phyloP scores from a whole-genome alignment of 2,888 invertebrate genomes.

The Margaritifera margaritifera region DNA sequence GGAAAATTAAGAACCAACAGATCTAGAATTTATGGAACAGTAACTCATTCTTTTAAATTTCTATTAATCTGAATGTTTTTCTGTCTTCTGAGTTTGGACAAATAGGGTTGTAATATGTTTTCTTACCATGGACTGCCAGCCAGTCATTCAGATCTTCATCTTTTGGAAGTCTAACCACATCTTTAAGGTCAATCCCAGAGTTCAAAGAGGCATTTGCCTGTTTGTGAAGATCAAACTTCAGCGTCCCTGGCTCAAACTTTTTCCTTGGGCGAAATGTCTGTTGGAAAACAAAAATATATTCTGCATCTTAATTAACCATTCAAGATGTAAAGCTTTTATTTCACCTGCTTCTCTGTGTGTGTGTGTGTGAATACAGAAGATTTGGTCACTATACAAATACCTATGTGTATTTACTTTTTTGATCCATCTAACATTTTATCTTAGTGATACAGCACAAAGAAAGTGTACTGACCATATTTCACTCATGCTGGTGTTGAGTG shows the following conservation, averaged over 20 bases:
- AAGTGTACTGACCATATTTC: no score
- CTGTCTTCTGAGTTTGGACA: background rate
- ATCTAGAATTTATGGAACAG: background rate
- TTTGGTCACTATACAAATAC: no score
- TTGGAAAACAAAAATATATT: no score
- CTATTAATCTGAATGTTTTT: background rate
- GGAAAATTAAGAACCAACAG: no score
- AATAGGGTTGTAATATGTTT: background rate
- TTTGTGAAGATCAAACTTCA: slow-evolving; percentile 89
- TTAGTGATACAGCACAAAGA: no score
- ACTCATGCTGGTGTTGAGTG: no score
- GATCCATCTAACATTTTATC: no score
- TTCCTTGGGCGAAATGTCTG: slow-evolving; percentile 94
- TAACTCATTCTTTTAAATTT: background rate
- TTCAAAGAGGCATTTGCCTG: slow-evolving; percentile 92
- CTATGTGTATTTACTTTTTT: no score
- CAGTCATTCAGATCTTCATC: slow-evolving; percentile 89
- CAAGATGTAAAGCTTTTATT: no score
- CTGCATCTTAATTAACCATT: no score
- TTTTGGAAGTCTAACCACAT: slow-evolving; percentile 86
- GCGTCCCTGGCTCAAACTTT: slow-evolving; percentile 88
- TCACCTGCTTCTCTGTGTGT: no score
- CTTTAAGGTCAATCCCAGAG: slow-evolving; percentile 88
- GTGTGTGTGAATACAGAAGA: no score
- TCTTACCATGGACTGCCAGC: slow-evolving; percentile 91